Percentiles rank a stretch among this genome's conserved stretches.
These are phyloP conservation scores for Drosophila sordidula DNA, from an alignment of 2,888 invertebrate species.

Conservation along the genomic window DNA sequence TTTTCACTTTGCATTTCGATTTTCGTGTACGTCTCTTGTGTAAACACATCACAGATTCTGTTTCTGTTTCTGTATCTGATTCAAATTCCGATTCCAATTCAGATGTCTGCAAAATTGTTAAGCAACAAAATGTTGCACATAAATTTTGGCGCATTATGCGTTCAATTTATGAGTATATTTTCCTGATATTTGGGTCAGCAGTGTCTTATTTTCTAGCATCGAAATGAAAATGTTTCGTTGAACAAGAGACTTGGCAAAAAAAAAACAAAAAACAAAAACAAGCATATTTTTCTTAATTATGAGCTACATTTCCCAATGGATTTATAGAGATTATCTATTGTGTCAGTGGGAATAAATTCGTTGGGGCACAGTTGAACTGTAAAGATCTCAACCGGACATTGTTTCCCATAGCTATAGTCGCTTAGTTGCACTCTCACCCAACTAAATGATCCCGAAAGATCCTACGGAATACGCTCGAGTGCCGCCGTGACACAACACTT, in stretches of 20 bases:
- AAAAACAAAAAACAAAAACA: neutral
- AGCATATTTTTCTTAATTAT: conserved; percentile 1
- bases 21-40: conserved; percentile 52
- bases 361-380: conserved; percentile 12
- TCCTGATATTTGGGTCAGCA: conserved; percentile 54
- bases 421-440: conserved; percentile 55
- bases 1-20: conserved; percentile 48
- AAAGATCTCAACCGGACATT: conserved; percentile 24
- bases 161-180: conserved; percentile 47
- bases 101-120: conserved; percentile 61
- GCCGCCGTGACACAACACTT: conserved; percentile 60
- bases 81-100: conserved; percentile 25
- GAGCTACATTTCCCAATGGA: neutral
- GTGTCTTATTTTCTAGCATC: conserved; percentile 2
- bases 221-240: neutral
- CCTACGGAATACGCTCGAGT: conserved; percentile 48
- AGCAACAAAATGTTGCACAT: conserved; percentile 47
- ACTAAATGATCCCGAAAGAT: conserved; percentile 55
- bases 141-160: conserved; percentile 49
- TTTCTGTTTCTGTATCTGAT: conserved; percentile 25
- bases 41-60: conserved; percentile 60
- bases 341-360: neutral
- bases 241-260: neutral
- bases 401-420: conserved; percentile 29
- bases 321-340: neutral